Evolutionary conservation across 2,888 invertebrate genomes (phyloP), one percentile per base, ranked within the genome.

Genomic region (Ametastegia equiseti): DNA sequence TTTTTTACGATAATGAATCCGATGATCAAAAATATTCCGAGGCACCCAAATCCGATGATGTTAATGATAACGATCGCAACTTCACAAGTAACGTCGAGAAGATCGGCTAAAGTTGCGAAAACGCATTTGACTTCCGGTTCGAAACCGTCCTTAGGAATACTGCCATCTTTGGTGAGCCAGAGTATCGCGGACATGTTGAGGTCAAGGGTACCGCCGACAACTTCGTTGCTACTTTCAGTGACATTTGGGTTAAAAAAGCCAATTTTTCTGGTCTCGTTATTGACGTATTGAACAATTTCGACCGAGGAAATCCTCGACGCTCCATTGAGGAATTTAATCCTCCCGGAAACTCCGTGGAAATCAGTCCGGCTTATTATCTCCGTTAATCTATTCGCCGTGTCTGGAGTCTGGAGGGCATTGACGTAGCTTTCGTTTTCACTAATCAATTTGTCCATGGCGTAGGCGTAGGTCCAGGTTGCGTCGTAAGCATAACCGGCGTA

Each of bases 401-500:
- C 92, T 60, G 91, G 89, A 1, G 93, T 93, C 87, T 94, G 94
- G 15, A 95, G 89, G 84, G 93, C 92, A 5, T 93, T 92, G 1
- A 94, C 89, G 80, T 93, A 93, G 80, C 94, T 93, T 19, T 94
- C 94, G 90, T 95, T 94, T 77, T 94, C 93, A 75, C 92, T 93
- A 0, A 95, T 90, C 0, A 97, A 92, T 84, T 94, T 92, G 87
- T 96, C 94, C 39, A 96, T 92, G 0, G 96, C 96, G 50, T 94
- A 91, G 3, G 96, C 97, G 90, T 95, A 97, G 0, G 95, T 94
- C 97, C 97, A 97, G 77, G 97, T 95, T 0, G 96, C 96, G 91
- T 97, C 97, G 87, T 97, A 97, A 0, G 96, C 95, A 88, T 95
- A 97, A 0, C 96, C 95, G 0, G 95, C 95, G 89, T 96, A 96